phyloP scores from a whole-genome alignment of 1,140 invertebrate genomes.

The Papilio polyxenes region DNA sequence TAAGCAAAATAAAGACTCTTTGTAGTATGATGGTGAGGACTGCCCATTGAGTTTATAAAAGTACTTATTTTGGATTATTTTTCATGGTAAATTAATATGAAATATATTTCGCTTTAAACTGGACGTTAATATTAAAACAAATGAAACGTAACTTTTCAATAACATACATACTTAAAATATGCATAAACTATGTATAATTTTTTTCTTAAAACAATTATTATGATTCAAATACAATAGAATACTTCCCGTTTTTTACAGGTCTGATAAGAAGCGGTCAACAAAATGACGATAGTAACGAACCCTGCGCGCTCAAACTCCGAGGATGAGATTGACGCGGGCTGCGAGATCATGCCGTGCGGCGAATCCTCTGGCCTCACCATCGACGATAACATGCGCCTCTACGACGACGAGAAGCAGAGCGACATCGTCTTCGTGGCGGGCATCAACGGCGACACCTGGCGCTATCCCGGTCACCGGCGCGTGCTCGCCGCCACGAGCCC shows the following conservation, averaged over 20 bases:
- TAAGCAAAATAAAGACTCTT: conserved; percentile 71
- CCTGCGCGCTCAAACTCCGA: conserved; percentile 64
- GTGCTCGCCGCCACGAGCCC: conserved; percentile 84
- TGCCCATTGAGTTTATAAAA: conserved; percentile 55
- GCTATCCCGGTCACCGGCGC: conserved; percentile 85
- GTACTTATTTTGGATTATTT: conserved; percentile 31
- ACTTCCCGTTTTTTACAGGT: conserved; percentile 54
- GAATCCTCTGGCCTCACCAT: conserved; percentile 37
- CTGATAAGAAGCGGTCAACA: conserved; percentile 46
- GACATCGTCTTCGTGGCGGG: conserved; percentile 86
- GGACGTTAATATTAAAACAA: background rate
- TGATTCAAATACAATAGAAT: conserved; percentile 6
- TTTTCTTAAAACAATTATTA: background rate
- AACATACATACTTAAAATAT: too few relatives aligned
- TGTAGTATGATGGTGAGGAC: conserved; percentile 70
- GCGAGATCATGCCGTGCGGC: conserved; percentile 44
- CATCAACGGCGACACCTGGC: conserved; percentile 81
- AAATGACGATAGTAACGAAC: conserved; percentile 75
- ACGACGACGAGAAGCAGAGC: conserved; percentile 82
- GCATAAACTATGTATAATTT: too few relatives aligned
- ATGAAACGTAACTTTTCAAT: background rate
- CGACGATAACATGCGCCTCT: conserved; percentile 58
- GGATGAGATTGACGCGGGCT: conserved; percentile 57
- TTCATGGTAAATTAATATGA: too few relatives aligned
- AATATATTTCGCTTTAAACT: background rate